Conservation (phyloP, 2,888 invertebrate species). For the Stramonita haemastoma region DNA sequence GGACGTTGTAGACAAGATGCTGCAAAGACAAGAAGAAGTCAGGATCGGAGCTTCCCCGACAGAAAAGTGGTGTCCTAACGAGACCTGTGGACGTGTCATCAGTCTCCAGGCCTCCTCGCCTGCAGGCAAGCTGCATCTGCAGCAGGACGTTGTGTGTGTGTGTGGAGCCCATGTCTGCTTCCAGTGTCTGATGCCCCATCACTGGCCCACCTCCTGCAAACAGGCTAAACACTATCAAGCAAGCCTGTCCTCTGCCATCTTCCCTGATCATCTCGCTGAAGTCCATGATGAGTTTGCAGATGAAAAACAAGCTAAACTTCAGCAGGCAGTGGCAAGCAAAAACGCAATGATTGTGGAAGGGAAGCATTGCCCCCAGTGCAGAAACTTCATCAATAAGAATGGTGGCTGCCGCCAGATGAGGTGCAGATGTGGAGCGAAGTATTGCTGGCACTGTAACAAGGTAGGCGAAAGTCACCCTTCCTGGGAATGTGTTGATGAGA, state of each 20-base stretch:
- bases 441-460: slow-evolving; percentile 45
- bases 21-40: slow-evolving; percentile 40
- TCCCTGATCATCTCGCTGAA: slow-evolving; percentile 21
- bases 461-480: neutral
- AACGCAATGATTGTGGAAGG: slow-evolving; percentile 39
- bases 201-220: slow-evolving; percentile 52
- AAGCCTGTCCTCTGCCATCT: slow-evolving; percentile 1
- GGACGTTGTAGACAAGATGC: slow-evolving; percentile 41
- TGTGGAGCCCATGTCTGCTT: slow-evolving; percentile 51
- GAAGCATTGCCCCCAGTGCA: slow-evolving; percentile 44
- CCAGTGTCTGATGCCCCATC: slow-evolving; percentile 48
- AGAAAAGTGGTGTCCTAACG: slow-evolving; percentile 53
- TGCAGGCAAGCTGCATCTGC: neutral
- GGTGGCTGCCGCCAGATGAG: slow-evolving; percentile 43
- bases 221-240: slow-evolving; percentile 46
- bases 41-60: slow-evolving; percentile 36
- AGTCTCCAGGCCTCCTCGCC: neutral
- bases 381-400: slow-evolving; percentile 45
- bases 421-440: slow-evolving; percentile 41
- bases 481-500: neutral
- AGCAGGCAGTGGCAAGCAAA: neutral
- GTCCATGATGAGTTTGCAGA: neutral
- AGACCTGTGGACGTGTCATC: slow-evolving; percentile 50
- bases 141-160: slow-evolving; percentile 45
- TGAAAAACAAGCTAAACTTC: neutral